A percentile compares a stretch with the other conserved stretches of the same genome.
These are phyloP conservation scores for Drosophila recens DNA, from an alignment of 2,888 invertebrate species.

Conservation along the genomic window DNA sequence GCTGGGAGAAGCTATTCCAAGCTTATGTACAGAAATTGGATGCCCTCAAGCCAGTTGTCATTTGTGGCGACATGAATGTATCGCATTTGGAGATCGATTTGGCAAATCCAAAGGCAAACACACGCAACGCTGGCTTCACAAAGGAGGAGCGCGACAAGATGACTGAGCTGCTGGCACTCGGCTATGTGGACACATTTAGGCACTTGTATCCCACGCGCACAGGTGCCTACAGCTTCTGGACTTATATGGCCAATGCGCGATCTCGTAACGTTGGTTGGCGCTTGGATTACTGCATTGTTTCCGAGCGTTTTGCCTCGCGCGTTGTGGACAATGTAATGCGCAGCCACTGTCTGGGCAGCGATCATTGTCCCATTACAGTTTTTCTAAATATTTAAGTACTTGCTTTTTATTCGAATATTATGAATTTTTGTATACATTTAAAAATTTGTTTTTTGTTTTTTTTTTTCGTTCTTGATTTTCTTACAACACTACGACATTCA, in stretches of 20 bases:
- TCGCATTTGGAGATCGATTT: conserved; percentile 98
- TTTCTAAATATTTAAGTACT: conserved; percentile 87
- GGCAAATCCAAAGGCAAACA: conserved; percentile 96
- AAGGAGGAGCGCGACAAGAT: conserved; percentile 96
- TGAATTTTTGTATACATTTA: conserved; percentile 4
- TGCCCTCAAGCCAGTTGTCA: conserved; percentile 95
- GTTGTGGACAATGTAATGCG: conserved; percentile 95
- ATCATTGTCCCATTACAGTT: conserved; percentile 97
- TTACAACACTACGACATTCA: no score
- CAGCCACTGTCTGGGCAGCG: conserved; percentile 94
- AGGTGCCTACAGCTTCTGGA: conserved; percentile 97
- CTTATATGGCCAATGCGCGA: conserved; percentile 95
- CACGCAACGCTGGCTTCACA: conserved; percentile 97
- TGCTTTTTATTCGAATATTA: not conserved
- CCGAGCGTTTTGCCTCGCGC: conserved; percentile 90
- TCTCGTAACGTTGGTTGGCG: conserved; percentile 98
- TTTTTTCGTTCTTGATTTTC: no score
- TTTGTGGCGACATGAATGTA: conserved; percentile 99
- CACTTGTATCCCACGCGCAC: conserved; percentile 93
- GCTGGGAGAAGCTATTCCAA: conserved; percentile 95
- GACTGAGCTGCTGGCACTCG: conserved; percentile 91
- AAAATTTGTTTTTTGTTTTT: not conserved
- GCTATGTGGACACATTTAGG: conserved; percentile 95
- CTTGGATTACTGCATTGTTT: conserved; percentile 97
- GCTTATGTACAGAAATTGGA: conserved; percentile 92